These are phyloP conservation scores for Lytechinus pictus DNA, from an alignment of 35 echinoderm and acorn worm species.

Conservation along the genomic window DNA sequence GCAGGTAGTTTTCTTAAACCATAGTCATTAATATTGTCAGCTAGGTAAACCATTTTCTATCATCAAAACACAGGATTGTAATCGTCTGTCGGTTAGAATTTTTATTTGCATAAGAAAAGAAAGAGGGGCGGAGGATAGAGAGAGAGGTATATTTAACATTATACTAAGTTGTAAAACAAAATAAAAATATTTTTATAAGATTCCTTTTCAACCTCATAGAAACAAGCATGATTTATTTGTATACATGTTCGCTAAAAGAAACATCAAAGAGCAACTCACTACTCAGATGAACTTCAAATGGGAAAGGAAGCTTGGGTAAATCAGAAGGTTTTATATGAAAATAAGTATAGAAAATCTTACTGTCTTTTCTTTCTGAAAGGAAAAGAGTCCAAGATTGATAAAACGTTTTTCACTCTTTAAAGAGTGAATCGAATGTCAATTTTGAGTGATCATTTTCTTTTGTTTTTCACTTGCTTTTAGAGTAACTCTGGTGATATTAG, in stretches of 20 bases:
- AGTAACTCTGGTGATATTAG: too few relatives aligned
- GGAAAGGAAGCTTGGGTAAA: background rate
- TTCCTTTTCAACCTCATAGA: background rate
- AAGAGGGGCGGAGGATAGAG: background rate
- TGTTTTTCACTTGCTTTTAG: too few relatives aligned
- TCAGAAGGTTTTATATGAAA: too few relatives aligned
- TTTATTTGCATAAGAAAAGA: background rate
- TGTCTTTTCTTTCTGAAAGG: too few relatives aligned
- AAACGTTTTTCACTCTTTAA: too few relatives aligned
- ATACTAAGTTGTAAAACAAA: too few relatives aligned
- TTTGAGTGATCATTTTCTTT: too few relatives aligned
- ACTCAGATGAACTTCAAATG: background rate
- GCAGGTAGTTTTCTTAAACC: background rate
- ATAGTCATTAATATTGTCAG: background rate
- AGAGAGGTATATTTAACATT: background rate
- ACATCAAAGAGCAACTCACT: background rate
- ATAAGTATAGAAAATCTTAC: too few relatives aligned
- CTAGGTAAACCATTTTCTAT: background rate
- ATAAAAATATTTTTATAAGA: too few relatives aligned
- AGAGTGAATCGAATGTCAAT: too few relatives aligned
- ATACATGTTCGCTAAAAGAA: background rate
- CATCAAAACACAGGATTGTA: background rate
- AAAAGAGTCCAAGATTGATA: too few relatives aligned
- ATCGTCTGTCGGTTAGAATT: background rate
- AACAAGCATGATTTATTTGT: background rate